phyloP scores from a whole-genome alignment of 2,888 invertebrate species.

The Dermolepida albohirtum region DNA sequence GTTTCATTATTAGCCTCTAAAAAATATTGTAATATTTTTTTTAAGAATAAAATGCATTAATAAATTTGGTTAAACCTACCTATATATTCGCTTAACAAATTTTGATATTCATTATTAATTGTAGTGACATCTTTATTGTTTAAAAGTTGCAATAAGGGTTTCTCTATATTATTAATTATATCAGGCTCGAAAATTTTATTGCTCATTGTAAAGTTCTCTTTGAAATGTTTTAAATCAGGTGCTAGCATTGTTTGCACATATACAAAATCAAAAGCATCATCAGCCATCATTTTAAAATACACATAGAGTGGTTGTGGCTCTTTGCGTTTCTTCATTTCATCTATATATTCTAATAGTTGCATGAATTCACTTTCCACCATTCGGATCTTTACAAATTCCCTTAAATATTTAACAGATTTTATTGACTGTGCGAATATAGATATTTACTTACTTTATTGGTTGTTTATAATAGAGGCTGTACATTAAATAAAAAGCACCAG shows the following conservation, averaged over 20 bases:
- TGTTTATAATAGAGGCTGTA: conserved; percentile 60
- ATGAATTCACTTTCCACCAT: conserved; percentile 54
- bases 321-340: conserved; percentile 47
- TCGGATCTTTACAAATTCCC: conserved; percentile 56
- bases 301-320: conserved; percentile 54
- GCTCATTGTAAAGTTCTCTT: conserved; percentile 19
- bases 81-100: conserved; percentile 18
- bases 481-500: conserved; percentile 58
- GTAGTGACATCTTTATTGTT: conserved; percentile 17
- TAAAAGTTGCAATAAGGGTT: conserved; percentile 13
- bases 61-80: neutral
- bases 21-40: neutral
- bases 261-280: conserved; percentile 56
- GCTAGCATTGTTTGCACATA: conserved; percentile 42
- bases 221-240: conserved; percentile 13
- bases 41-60: too few relatives aligned
- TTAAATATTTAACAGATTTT: conserved; percentile 14
- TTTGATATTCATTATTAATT: conserved; percentile 23
- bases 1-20: neutral
- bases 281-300: conserved; percentile 54
- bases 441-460: conserved; percentile 54
- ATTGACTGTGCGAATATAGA: neutral
- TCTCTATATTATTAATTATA: neutral
- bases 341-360: conserved; percentile 51
- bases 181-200: conserved; percentile 16